These are phyloP conservation scores for Microcebus jonahi DNA, from an alignment of 2,113 vertebrate species.

Conservation along the genomic window DNA sequence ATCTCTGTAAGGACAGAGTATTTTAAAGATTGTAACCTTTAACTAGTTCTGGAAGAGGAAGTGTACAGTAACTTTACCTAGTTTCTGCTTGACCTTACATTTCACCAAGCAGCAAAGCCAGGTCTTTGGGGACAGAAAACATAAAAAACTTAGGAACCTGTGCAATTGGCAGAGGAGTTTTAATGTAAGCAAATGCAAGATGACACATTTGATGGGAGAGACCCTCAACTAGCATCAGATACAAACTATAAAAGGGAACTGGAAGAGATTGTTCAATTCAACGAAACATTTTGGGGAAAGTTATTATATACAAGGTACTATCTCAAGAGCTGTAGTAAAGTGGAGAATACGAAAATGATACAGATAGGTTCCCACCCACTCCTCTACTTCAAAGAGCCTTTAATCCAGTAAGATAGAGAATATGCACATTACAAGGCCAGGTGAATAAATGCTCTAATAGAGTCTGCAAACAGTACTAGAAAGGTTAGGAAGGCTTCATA, in stretches of 20 bases:
- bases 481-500: not conserved
- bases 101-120: not conserved
- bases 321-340: constrained; percentile 6
- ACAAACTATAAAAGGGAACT: not conserved
- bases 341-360: not conserved
- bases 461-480: not conserved
- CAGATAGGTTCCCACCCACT: not conserved
- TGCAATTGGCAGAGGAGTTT: not conserved
- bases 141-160: not conserved
- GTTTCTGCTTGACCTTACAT: constrained; percentile 21
- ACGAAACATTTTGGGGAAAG: not conserved
- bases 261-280: not conserved
- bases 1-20: not conserved
- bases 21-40: not conserved
- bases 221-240: not conserved
- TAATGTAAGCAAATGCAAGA: not conserved
- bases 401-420: not conserved
- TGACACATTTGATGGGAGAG: not conserved
- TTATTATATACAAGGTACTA: not conserved
- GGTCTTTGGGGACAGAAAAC: not conserved
- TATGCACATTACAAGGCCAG: not conserved
- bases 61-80: not conserved
- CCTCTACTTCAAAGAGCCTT: not conserved
- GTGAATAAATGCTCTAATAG: not conserved
- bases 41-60: not conserved